Percentiles rank a stretch among this genome's conserved stretches.
Evolutionary conservation across 2,797 vertebrate species (phyloP).

Genomic region (Tamandua tetradactyla): DNA sequence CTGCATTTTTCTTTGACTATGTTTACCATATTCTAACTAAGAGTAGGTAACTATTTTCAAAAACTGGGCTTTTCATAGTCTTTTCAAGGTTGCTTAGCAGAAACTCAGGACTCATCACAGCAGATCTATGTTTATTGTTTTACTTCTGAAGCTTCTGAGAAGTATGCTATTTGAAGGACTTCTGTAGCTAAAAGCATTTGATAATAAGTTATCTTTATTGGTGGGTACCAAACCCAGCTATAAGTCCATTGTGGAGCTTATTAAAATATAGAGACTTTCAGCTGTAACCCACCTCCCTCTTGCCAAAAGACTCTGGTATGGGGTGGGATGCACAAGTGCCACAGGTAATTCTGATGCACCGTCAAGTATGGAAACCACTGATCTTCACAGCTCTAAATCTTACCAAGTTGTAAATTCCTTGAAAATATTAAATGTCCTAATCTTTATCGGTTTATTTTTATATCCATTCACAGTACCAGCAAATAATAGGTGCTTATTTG

Average conservation of each 20-base stretch:
- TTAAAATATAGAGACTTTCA: too few relatives aligned
- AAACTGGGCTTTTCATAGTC: not conserved
- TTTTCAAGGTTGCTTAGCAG: not conserved
- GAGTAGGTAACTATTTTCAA: not conserved
- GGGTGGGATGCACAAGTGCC: too few relatives aligned
- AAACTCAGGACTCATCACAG: not conserved
- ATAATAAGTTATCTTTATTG: not conserved
- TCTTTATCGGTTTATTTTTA: not conserved
- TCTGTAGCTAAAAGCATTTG: not conserved
- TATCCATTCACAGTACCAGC: not conserved
- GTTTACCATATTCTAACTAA: not conserved
- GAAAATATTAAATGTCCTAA: not conserved
- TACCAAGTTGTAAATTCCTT: not conserved
- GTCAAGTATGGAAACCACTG: not conserved
- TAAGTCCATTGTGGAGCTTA: too few relatives aligned
- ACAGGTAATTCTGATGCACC: too few relatives aligned
- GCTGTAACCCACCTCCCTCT: too few relatives aligned
- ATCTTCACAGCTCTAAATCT: not conserved
- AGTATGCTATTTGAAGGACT: not conserved
- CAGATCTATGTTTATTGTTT: not conserved
- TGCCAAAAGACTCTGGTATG: not conserved
- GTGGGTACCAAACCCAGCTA: accelerated
- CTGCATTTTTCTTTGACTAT: not conserved
- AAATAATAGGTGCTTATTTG: not conserved
- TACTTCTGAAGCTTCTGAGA: not conserved